Evolutionary conservation across 37 sponge, comb jelly and placozoan genomes (phyloP).

Genomic region (Beroe ovata): DNA sequence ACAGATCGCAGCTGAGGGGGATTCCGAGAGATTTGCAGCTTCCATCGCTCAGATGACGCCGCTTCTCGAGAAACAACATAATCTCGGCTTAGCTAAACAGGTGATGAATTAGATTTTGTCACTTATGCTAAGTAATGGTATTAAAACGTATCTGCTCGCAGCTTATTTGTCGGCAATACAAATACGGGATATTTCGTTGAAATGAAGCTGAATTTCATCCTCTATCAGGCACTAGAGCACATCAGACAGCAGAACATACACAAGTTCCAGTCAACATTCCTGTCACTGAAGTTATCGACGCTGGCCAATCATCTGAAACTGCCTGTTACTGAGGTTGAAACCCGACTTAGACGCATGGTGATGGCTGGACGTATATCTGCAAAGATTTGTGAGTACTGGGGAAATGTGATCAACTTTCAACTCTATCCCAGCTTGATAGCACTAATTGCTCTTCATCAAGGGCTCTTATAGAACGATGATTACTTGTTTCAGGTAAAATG

Average conservation of each 20-base stretch:
- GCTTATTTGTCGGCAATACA: no score
- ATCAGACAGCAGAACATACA: background rate
- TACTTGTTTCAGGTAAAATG: conserved; percentile 5
- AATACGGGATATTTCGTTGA: background rate
- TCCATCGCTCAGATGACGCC: conserved; percentile 67
- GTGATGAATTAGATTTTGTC: no score
- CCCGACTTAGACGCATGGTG: conserved; percentile 1
- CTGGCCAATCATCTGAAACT: conserved; percentile 51
- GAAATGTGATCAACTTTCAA: background rate
- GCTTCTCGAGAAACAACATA: conserved; percentile 28
- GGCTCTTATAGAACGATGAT: no score
- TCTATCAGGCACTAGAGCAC: conserved; percentile 56
- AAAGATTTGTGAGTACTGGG: conserved; percentile 17
- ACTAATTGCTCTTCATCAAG: no score
- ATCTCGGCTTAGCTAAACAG: conserved; percentile 60
- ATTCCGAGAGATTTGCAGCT: conserved; percentile 58
- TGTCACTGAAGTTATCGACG: conserved; percentile 29
- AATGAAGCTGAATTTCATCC: no score
- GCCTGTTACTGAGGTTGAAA: conserved; percentile 24
- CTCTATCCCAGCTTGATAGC: background rate
- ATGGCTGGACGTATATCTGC: background rate
- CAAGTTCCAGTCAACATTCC: conserved; percentile 46
- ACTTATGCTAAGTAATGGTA: no score
- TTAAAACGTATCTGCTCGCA: no score
- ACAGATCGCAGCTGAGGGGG: conserved; percentile 49